A percentile compares a stretch with the other conserved stretches of the same genome.
Evolutionary conservation across 2,888 invertebrate species (phyloP).

Genomic region (Luperina nickerlii): DNA sequence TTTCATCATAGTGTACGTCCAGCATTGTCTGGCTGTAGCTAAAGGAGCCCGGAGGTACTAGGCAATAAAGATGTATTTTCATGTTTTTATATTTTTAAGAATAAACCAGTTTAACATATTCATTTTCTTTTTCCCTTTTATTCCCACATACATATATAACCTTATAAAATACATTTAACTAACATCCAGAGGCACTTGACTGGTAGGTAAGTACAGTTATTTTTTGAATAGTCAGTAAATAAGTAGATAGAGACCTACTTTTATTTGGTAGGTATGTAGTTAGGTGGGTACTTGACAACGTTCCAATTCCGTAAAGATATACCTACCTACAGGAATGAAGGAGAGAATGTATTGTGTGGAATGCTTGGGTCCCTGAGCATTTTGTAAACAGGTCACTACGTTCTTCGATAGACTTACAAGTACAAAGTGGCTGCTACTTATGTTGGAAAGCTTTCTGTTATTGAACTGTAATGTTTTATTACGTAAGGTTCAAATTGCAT

Average conservation of each 20-base stretch:
- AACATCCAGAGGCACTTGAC: background rate
- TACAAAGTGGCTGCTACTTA: constrained; percentile 44
- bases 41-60: background rate
- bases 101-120: background rate
- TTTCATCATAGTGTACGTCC: background rate
- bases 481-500: constrained; percentile 32
- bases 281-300: constrained; percentile 17
- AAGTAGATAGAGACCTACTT: background rate
- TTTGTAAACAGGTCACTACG: constrained; percentile 54
- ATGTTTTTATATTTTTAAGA: background rate
- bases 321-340: constrained; percentile 37
- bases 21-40: background rate
- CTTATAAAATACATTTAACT: background rate
- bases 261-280: background rate
- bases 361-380: constrained; percentile 45
- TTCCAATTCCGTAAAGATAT: constrained; percentile 34
- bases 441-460: constrained; percentile 37
- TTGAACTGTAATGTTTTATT: constrained; percentile 18
- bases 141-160: background rate
- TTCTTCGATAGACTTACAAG: constrained; percentile 52
- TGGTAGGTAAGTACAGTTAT: background rate
- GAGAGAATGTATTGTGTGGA: constrained; percentile 49
- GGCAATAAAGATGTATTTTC: background rate
- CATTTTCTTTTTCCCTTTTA: background rate
- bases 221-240: background rate